Conservation (phyloP, 1,140 invertebrate genomes). For the Ooceraea biroi region DNA sequence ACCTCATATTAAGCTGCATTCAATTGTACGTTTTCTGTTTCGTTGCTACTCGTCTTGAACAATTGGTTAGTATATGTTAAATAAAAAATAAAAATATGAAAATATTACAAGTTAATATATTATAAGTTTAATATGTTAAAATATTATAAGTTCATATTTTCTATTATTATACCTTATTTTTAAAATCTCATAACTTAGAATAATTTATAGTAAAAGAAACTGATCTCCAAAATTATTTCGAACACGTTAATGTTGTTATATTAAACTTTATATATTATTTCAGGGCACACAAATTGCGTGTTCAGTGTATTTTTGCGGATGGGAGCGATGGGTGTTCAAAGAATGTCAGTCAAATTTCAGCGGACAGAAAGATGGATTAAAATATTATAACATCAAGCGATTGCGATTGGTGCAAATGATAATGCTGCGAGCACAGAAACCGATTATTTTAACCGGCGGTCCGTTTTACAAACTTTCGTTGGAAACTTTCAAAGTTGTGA, state of each 20-base stretch:
- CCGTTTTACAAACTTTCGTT: constrained; percentile 82
- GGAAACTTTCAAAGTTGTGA: constrained; percentile 80
- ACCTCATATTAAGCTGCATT: constrained; percentile 75
- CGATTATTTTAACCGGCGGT: constrained; percentile 80
- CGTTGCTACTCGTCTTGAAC: constrained; percentile 78
- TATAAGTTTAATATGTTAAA: no score
- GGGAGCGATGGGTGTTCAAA: constrained; percentile 60
- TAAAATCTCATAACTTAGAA: background rate
- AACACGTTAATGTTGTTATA: background rate
- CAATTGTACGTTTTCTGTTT: constrained; percentile 82
- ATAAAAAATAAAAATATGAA: background rate
- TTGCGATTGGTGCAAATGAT: constrained; percentile 73
- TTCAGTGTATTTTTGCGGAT: constrained; percentile 77
- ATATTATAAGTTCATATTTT: background rate
- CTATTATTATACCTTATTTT: background rate
- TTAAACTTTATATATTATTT: constrained; percentile 43
- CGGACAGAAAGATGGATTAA: constrained; percentile 39
- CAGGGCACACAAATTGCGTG: constrained; percentile 77
- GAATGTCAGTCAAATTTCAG: constrained; percentile 1
- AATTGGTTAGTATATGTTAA: constrained; percentile 70
- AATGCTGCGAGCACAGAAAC: constrained; percentile 77
- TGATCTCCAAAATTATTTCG: background rate
- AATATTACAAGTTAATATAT: no score
- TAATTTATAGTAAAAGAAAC: background rate
- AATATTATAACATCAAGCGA: constrained; percentile 60